Percentiles rank a stretch among this genome's conserved stretches.
phyloP scores from a whole-genome alignment of 2,888 invertebrate genomes.

The Sphaerophoria taeniata region DNA sequence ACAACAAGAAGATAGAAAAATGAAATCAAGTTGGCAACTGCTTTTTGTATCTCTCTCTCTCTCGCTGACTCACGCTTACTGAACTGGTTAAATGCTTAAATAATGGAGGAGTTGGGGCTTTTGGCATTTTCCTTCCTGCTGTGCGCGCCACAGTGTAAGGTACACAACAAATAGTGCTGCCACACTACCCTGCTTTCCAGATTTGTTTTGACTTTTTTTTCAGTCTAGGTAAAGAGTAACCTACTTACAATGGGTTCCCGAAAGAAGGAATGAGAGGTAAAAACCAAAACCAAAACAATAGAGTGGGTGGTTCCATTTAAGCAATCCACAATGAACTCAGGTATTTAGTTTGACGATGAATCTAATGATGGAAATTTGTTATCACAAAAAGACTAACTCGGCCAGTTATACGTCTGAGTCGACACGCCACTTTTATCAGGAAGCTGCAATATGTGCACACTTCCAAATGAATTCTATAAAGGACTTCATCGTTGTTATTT shows the following conservation, averaged over 20 bases:
- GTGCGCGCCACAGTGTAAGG: neutral
- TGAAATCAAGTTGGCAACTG: slow-evolving; percentile 24
- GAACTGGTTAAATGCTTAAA: too few species aligned
- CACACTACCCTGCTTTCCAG: slow-evolving; percentile 23
- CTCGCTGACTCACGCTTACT: neutral
- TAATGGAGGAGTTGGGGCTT: too few species aligned
- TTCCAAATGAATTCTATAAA: neutral
- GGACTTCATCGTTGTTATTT: neutral
- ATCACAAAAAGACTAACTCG: slow-evolving; percentile 16
- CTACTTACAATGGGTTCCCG: neutral
- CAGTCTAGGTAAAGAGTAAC: neutral
- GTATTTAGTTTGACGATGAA: slow-evolving; percentile 42
- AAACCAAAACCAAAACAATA: slow-evolving; percentile 4
- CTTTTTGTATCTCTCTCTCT: neutral
- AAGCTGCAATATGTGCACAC: neutral
- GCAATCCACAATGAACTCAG: neutral
- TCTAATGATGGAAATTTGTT: slow-evolving; percentile 37
- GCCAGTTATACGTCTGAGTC: slow-evolving; percentile 8
- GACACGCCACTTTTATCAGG: neutral
- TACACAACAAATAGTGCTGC: neutral
- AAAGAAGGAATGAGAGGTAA: neutral
- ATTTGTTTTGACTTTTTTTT: neutral
- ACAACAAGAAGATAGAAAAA: neutral
- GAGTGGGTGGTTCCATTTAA: too few species aligned
- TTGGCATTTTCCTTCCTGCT: slow-evolving; percentile 15